phyloP scores from a whole-genome alignment of 2,888 invertebrate genomes.

The Pheosia tremula region DNA sequence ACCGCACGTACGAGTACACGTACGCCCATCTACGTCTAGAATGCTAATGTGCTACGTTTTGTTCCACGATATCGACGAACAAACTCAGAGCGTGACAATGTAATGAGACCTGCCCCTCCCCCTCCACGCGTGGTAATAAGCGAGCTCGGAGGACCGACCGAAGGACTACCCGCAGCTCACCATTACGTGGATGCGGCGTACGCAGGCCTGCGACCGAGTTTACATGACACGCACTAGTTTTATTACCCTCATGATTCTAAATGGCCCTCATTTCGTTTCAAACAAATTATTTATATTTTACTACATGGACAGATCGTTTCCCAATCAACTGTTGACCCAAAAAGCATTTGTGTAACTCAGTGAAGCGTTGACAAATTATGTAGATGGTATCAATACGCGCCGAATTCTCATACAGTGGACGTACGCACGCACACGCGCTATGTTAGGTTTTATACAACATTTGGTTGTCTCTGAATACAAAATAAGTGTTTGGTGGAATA shows the following conservation, averaged over 20 bases:
- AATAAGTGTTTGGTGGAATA: neutral
- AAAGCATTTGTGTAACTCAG: conserved; percentile 77
- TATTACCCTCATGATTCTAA: conserved; percentile 85
- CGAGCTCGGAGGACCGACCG: conserved; percentile 30
- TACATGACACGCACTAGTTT: conserved; percentile 82
- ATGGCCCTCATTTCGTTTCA: conserved; percentile 82
- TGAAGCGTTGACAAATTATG: conserved; percentile 77
- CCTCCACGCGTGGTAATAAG: conserved; percentile 35
- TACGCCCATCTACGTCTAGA: conserved; percentile 69
- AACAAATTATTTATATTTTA: conserved; percentile 84
- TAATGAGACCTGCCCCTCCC: conserved; percentile 53
- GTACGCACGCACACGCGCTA: conserved; percentile 24
- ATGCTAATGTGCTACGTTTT: conserved; percentile 74
- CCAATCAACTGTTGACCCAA: conserved; percentile 81
- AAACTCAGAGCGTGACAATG: conserved; percentile 54
- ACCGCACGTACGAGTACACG: conserved; percentile 77
- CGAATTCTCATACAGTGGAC: conserved; percentile 51
- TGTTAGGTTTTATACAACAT: conserved; percentile 6
- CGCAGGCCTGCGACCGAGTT: conserved; percentile 75
- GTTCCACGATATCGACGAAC: conserved; percentile 63
- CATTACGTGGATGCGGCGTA: conserved; percentile 52
- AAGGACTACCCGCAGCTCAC: conserved; percentile 56
- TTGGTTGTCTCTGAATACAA: neutral
- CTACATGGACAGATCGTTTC: conserved; percentile 81
- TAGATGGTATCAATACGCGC: conserved; percentile 63